A percentile compares a stretch with the other conserved stretches of the same genome.
These are phyloP conservation scores for Drosophila differens DNA, from an alignment of 2,888 invertebrate species.

Conservation along the genomic window DNA sequence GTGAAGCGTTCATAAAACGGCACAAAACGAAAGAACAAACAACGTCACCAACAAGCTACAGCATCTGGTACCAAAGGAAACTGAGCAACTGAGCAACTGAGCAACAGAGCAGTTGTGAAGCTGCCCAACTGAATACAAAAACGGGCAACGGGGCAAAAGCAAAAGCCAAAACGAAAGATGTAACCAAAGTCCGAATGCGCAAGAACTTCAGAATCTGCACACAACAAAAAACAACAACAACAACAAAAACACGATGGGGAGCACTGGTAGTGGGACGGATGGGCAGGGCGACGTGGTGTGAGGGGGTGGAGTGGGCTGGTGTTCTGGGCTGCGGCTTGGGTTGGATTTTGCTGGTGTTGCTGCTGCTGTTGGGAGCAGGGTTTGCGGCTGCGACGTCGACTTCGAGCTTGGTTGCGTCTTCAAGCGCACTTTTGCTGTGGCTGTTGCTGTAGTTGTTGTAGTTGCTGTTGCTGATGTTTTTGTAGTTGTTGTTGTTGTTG, in stretches of 20 bases:
- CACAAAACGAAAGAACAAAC: conserved; percentile 71
- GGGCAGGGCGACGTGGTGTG: conserved; percentile 5
- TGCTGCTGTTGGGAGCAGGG: conserved; percentile 3
- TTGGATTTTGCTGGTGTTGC: conserved; percentile 7
- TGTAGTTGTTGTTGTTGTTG: conserved; percentile 40
- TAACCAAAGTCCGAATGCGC: conserved; percentile 55
- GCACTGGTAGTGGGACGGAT: conserved; percentile 4
- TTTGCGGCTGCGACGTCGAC: conserved; percentile 6
- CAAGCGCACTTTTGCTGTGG: conserved; percentile 39
- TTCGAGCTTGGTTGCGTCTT: conserved; percentile 47
- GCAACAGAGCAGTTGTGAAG: conserved; percentile 1
- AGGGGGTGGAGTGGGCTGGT: conserved; percentile 6
- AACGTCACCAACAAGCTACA: conserved; percentile 35
- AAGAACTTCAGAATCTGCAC: conserved; percentile 51
- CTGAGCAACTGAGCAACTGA: conserved; percentile 26
- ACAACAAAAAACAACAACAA: conserved; percentile 19
- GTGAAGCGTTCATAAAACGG: conserved; percentile 69
- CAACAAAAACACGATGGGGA: conserved; percentile 14
- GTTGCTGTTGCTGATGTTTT: conserved; percentile 39
- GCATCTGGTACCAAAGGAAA: conserved; percentile 44
- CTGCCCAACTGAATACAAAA: conserved; percentile 3
- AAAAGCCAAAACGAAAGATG: conserved; percentile 52
- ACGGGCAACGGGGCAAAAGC: conserved; percentile 43
- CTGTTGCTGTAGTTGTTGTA: not conserved
- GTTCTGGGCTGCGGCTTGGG: conserved; percentile 20